Conservation (phyloP, 1,140 invertebrate genomes). For the Ceratosolen solmsi region DNA sequence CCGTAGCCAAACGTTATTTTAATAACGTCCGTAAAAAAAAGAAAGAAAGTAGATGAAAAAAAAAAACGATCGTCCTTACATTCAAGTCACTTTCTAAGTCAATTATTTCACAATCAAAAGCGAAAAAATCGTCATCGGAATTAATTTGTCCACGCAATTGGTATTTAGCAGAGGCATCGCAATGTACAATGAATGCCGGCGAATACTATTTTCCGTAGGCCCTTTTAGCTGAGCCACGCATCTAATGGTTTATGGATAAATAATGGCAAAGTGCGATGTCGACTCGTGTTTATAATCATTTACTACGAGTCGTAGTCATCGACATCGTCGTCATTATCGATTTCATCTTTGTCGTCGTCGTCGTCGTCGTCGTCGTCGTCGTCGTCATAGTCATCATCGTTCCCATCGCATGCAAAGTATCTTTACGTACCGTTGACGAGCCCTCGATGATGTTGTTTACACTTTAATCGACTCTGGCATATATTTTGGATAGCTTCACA, state of each 20-base stretch:
- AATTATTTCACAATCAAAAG: neutral
- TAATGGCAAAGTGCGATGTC: neutral
- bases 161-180: neutral
- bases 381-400: neutral
- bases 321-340: neutral
- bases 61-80: neutral
- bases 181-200: conserved; percentile 5
- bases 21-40: too few species aligned
- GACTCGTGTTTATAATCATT: conserved; percentile 19
- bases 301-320: neutral
- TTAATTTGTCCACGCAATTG: conserved; percentile 12
- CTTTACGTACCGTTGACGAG: conserved; percentile 21
- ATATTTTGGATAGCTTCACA: neutral
- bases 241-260: conserved; percentile 36
- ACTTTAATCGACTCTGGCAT: neutral
- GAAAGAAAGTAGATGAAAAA: too few species aligned
- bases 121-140: neutral
- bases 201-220: neutral
- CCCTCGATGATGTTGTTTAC: neutral
- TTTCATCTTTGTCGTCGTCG: too few species aligned
- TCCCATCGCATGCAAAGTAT: neutral
- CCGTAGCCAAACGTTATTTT: too few species aligned
- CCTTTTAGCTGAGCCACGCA: neutral
- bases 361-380: neutral
- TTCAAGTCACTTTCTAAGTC: neutral